Evolutionary conservation across 2,797 vertebrate species (phyloP), one percentile per base, ranked within the genome.

Genomic region (Nannoperca obscura): DNA sequence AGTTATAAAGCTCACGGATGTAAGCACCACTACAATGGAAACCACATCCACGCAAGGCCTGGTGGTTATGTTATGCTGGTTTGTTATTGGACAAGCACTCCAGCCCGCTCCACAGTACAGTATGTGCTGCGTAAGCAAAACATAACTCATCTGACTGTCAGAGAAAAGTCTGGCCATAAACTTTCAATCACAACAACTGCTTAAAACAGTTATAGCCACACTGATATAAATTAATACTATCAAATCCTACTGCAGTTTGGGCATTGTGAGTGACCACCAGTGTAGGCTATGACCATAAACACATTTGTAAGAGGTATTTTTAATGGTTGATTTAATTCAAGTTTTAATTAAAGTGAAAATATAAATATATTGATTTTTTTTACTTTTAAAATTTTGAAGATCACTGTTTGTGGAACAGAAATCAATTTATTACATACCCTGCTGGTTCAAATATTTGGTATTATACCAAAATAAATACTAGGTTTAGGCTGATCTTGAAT

Each of bases 1-100:
- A 71, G 44, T 62, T 78, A n/a, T 62, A 38, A 78, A 82, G 72
- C 30, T 78, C 57, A 75, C 32, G 61, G 47, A 69, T 73, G 36
- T 40, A 27, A 76, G 53, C 47, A n/a, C 20, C 53, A 67, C 59
- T 63, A 77, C 65, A 74, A 67, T 69, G 52, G 54, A 68, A 73
- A 79, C 68, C 71, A 53, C 64, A 84, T 60, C 47, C 42, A 61
- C 61, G 22, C 38, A 53, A 58, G 44, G 58, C n/a, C 49, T 17
- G 27, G 65, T 7, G 52, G 24, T 27, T 27, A 27, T 27, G 24
- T 27, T 27, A 27, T 27, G 24, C 24, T 27, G 24, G 24, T 71
- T 67, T 12, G 13, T 54, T 64, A n/a, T 55, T 40, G 75, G 54
- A 71, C 30, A 34, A 34, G 27, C 0, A 4, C 63, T 71, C 40